A percentile compares a stretch with the other conserved stretches of the same genome.
These are phyloP conservation scores for Cinclus mexicanus DNA, from an alignment of 2,113 vertebrate genomes.

Conservation along the genomic window DNA sequence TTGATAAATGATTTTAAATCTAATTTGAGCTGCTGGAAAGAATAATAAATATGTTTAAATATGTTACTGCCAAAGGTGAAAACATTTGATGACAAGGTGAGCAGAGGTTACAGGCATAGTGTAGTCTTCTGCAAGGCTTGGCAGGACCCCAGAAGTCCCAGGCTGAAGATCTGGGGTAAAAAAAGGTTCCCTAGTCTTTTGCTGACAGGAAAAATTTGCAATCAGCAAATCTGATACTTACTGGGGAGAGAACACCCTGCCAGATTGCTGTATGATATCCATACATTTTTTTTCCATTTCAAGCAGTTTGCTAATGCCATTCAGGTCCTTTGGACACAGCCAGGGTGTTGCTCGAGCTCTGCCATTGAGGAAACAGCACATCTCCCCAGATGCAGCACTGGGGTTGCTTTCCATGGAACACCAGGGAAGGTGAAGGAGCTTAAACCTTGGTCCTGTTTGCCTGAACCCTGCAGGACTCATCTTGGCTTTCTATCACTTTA, in stretches of 20 bases:
- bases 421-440: not conserved
- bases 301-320: not conserved
- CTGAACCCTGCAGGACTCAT: not conserved
- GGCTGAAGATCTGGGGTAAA: not conserved
- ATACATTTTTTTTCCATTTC: not conserved
- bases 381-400: not conserved
- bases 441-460: not conserved
- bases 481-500: not conserved
- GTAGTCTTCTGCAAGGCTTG: not conserved
- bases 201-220: not conserved
- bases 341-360: fast-evolving
- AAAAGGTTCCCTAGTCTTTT: not conserved
- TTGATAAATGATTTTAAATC: conserved; percentile 36
- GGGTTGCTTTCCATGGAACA: not conserved
- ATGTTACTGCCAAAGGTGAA: not conserved
- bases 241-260: not conserved
- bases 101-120: not conserved
- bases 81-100: not conserved
- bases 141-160: not conserved
- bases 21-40: not conserved
- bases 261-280: not conserved
- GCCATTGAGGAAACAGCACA: not conserved
- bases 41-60: not conserved
- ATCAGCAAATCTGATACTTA: not conserved
- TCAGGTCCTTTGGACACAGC: not conserved